Conservation (phyloP, 2,888 invertebrate genomes). For the Pardosa pseudoannulata region DNA sequence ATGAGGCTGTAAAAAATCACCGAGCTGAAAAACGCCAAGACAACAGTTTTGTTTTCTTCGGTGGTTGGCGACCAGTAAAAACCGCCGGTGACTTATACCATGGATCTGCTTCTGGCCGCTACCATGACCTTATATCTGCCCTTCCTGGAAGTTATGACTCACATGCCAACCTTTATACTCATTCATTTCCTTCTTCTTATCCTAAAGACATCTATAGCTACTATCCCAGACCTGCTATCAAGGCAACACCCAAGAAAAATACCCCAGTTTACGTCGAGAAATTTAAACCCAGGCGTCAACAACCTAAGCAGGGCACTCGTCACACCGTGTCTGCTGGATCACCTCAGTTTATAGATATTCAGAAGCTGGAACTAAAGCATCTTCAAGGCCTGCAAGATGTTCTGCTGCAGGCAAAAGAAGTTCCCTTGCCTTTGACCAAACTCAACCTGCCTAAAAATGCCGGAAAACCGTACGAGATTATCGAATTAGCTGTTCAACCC, state of each 20-base stretch:
- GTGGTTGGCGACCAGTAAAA: conserved; percentile 59
- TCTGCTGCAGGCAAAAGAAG: conserved; percentile 26
- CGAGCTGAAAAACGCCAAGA: conserved; percentile 46
- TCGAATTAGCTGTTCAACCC: conserved; percentile 30
- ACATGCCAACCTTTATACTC: conserved; percentile 37
- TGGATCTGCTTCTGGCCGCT: conserved; percentile 17
- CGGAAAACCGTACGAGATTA: conserved; percentile 42
- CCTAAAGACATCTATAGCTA: conserved; percentile 64
- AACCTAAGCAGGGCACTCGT: conserved; percentile 15
- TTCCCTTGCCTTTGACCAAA: conserved; percentile 29
- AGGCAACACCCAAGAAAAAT: conserved; percentile 38
- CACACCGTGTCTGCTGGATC: neutral
- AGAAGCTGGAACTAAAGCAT: conserved; percentile 37
- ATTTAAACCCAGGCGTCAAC: conserved; percentile 24
- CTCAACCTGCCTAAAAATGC: conserved; percentile 20
- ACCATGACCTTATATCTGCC: conserved; percentile 50
- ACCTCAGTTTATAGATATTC: conserved; percentile 36
- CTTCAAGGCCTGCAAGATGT: conserved; percentile 39
- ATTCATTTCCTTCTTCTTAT: conserved; percentile 33
- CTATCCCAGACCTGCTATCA: conserved; percentile 63
- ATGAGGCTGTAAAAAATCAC: conserved; percentile 58
- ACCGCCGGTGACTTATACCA: neutral
- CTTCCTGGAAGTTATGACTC: conserved; percentile 41
- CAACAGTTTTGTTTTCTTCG: conserved; percentile 58
- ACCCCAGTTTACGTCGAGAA: conserved; percentile 59